Base-by-base conservation (phyloP, 2,888 invertebrate genomes). In the Melieria crassipennis region DNA sequence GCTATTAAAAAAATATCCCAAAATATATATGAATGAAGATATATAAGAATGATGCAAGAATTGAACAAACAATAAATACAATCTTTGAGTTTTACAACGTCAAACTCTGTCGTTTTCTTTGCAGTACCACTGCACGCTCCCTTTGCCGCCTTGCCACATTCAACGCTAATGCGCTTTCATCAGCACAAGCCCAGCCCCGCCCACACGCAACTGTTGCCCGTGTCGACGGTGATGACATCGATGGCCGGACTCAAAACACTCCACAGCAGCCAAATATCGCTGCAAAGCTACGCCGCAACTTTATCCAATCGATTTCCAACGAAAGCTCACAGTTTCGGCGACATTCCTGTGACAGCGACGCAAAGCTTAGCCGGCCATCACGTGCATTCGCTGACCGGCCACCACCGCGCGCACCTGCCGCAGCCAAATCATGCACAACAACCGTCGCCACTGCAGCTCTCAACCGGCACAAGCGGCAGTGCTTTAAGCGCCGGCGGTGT, bases 161-260 rank as follows among this genome's bases (percentile, higher is more conserved):
- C 78, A n/a, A 77, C 84, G 0, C 74, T 84, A 2, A 73, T 83
- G 42, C 80, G 84, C 4, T 81, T 83, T 52, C 84, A 84, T 78
- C 83, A 82, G 62, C 64, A 69, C 56, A 57, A 70, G 45, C 45
- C 45, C 60, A 61, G 50, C 70, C 60, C 69, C 73, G 62, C 71
- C 7, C 48, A 69, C 60, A n/a, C 56, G 63, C 69, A 69, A 62
- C 52, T 63, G 52, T 30, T 62, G 11, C 30, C 7, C 47, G 13
- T 43, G 66, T 74, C 73, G 58, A 13, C 72, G 42, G 69, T 84
- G 66, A 77, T 84, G 79, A 79, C 79, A 77, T 83, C 84, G 1
- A 71, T 84, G 43, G 81, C 81, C 67, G 78, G 80, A 16, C 73
- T 85, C 4, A 85, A 85, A 74, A 78, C 81, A n/a, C 73, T 85